phyloP scores from a whole-genome alignment of 2,888 invertebrate genomes.

The Stegana nigrithorax region DNA sequence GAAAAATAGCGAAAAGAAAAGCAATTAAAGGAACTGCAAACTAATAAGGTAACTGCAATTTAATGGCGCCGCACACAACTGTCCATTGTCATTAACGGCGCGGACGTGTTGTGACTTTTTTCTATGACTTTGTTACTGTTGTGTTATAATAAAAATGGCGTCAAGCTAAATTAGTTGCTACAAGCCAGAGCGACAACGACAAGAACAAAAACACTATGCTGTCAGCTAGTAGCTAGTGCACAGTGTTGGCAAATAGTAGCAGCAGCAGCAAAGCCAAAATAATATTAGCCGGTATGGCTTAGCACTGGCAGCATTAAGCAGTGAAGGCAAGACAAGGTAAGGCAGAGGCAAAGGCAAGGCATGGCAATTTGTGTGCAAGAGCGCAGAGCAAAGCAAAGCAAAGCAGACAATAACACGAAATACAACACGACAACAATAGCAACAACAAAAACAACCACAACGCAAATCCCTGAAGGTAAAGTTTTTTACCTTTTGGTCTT shows the following conservation, averaged over 20 bases:
- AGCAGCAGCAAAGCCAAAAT: no score
- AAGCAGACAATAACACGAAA: conserved; percentile 8
- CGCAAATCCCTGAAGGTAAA: conserved; percentile 23
- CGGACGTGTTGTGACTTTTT: conserved; percentile 4
- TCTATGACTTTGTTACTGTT: not conserved
- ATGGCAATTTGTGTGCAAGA: conserved; percentile 1
- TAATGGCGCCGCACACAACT: not conserved
- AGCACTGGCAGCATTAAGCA: no score
- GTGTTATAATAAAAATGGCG: conserved; percentile 16
- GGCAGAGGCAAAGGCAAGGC: not conserved
- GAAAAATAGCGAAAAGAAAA: not conserved
- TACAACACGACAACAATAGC: conserved; percentile 20
- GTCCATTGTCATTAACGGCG: not conserved
- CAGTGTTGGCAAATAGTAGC: no score
- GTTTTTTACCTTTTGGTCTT: conserved; percentile 13
- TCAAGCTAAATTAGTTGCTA: conserved; percentile 9
- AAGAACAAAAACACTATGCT: conserved; percentile 22
- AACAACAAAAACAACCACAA: conserved; percentile 21
- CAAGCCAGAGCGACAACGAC: not conserved
- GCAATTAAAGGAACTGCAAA: not conserved
- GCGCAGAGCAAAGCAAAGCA: conserved; percentile 15
- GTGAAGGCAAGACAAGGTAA: not conserved
- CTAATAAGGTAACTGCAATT: not conserved
- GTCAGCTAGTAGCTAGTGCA: no score
- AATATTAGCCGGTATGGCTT: no score